phyloP scores from a whole-genome alignment of 2,113 vertebrate species.

The Lampris incognitus region DNA sequence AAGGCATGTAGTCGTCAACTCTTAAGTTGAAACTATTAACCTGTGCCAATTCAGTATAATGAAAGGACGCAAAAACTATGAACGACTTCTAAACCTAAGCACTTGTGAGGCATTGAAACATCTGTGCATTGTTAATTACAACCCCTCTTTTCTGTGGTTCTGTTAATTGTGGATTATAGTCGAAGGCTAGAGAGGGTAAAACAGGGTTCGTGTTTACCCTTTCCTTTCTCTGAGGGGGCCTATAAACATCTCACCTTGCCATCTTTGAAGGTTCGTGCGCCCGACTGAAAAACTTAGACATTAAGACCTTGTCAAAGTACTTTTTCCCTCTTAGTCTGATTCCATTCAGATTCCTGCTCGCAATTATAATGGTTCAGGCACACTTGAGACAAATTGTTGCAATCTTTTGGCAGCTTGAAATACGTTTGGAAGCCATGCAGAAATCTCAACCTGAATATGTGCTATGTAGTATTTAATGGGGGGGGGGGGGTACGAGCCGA shows the following conservation, averaged over 20 bases:
- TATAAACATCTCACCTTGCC: constrained; percentile 16
- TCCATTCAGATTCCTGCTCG: constrained; percentile 20
- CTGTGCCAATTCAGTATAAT: constrained; percentile 62
- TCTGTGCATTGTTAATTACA: constrained; percentile 70
- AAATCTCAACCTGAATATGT: constrained; percentile 40
- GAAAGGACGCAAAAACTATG: constrained; percentile 63
- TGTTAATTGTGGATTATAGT: constrained; percentile 64
- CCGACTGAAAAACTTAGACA: constrained; percentile 5
- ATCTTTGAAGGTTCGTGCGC: background rate
- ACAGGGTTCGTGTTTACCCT: constrained; percentile 31
- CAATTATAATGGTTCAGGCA: constrained; percentile 13
- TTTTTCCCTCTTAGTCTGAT: background rate
- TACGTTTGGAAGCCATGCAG: constrained; percentile 46
- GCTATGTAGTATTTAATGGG: constrained; percentile 55
- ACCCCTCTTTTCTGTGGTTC: constrained; percentile 63
- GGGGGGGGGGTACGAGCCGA: constrained; percentile 53
- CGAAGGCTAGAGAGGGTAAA: constrained; percentile 55
- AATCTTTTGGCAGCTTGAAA: constrained; percentile 28
- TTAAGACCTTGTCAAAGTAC: background rate
- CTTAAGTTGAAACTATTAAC: constrained; percentile 45
- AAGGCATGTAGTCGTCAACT: constrained; percentile 23
- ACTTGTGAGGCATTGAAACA: constrained; percentile 54
- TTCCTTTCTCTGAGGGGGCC: constrained; percentile 43
- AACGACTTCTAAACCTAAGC: constrained; percentile 68
- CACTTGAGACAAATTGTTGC: constrained; percentile 22